Percentiles rank a stretch among this genome's conserved stretches.
phyloP scores from a whole-genome alignment of 1,140 invertebrate genomes.

The Drosophila neocordata region DNA sequence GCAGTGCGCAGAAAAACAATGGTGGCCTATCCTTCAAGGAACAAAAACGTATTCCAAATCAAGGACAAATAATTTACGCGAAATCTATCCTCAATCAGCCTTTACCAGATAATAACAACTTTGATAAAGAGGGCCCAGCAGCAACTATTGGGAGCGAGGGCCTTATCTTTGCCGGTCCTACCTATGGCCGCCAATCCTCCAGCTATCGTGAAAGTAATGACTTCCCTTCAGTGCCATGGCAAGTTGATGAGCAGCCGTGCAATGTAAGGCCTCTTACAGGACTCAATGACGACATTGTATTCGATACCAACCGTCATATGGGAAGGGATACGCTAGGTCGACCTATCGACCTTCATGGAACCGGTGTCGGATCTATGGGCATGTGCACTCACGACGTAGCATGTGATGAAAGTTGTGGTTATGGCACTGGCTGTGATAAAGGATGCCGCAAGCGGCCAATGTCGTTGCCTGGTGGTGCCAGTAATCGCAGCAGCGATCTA shows the following conservation, averaged over 20 bases:
- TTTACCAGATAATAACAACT: background rate
- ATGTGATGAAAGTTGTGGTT: conserved; percentile 32
- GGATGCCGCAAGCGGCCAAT: background rate
- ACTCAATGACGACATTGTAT: background rate
- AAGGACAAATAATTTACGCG: background rate
- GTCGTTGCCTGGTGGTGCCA: too few species aligned
- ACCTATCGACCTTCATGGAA: conserved; percentile 3
- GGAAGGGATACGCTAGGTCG: conserved; percentile 31
- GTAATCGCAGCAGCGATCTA: background rate
- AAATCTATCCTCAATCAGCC: background rate
- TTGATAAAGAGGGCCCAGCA: background rate
- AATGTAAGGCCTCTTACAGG: background rate
- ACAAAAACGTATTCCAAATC: background rate
- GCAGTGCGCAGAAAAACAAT: background rate
- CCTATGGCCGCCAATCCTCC: background rate
- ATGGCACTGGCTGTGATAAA: conserved; percentile 28
- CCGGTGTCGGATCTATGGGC: background rate
- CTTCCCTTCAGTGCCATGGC: background rate
- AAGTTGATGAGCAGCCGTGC: background rate
- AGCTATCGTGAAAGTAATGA: too few species aligned
- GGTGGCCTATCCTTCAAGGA: background rate
- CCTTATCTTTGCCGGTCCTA: background rate
- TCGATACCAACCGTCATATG: background rate
- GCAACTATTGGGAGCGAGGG: background rate
- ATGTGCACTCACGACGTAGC: background rate